Conservation (phyloP, 2,888 invertebrate genomes). For the Helleia helle region DNA sequence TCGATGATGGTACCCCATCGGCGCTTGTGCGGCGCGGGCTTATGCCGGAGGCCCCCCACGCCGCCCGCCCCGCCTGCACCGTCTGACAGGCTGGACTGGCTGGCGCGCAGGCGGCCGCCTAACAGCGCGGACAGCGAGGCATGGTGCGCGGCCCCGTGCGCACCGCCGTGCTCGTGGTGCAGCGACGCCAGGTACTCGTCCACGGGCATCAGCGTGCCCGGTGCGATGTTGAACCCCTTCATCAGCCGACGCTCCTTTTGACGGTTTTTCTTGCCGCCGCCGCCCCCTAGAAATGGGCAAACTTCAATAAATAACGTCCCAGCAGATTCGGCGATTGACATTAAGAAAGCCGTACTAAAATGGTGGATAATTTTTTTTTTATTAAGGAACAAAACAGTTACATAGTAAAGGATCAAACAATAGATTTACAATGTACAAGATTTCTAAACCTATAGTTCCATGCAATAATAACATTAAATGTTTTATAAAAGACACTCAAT, state of each 20-base stretch:
- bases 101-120: conserved; percentile 63
- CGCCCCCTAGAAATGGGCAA: conserved; percentile 76
- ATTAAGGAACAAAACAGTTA: too few species aligned
- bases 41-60: conserved; percentile 59
- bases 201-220: conserved; percentile 81
- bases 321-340: too few species aligned
- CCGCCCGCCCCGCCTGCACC: too few species aligned
- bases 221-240: conserved; percentile 95
- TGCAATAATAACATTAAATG: too few species aligned
- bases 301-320: too few species aligned
- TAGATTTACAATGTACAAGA: too few species aligned
- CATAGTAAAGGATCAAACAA: too few species aligned
- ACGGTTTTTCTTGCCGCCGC: conserved; percentile 94
- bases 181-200: conserved; percentile 85
- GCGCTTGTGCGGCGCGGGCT: conserved; percentile 78
- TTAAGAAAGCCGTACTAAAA: too few species aligned
- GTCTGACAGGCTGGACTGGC: conserved; percentile 45
- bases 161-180: conserved; percentile 72
- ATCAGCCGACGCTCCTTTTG: conserved; percentile 93
- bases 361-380: too few species aligned
- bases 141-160: conserved; percentile 58
- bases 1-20: conserved; percentile 90
- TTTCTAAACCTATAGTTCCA: too few species aligned
- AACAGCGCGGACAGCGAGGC: conserved; percentile 79
- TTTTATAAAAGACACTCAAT: too few species aligned